A percentile compares a stretch with the other conserved stretches of the same genome.
Conservation (phyloP, 2,888 invertebrate genomes). For the Mylabris sibirica region DNA sequence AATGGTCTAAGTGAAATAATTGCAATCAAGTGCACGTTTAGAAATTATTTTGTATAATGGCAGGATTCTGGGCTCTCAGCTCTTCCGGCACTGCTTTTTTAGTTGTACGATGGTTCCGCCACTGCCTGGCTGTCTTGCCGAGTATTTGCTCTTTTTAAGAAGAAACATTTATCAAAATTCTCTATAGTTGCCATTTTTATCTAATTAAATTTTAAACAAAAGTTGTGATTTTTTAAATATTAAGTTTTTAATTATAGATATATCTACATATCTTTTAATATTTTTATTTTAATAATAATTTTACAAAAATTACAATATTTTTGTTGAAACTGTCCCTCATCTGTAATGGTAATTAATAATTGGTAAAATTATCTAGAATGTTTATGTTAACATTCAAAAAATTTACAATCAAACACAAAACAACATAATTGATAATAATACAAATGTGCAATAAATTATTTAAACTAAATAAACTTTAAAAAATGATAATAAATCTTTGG, state of each 20-base stretch:
- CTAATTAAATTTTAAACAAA: conserved; percentile 17
- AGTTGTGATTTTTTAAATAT: conserved; percentile 26
- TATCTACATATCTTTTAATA: neutral
- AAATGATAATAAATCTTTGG: conserved; percentile 22
- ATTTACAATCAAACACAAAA: neutral
- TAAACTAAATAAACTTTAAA: neutral
- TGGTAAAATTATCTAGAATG: neutral
- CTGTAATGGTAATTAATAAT: neutral
- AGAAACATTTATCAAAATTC: neutral
- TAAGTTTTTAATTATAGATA: conserved; percentile 23
- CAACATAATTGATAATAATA: neutral
- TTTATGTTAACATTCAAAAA: neutral
- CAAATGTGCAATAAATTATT: conserved; percentile 6
- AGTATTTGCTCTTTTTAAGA: conserved; percentile 1
- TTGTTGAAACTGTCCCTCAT: neutral
- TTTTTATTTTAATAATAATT: conserved; percentile 11
- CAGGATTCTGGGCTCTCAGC: too few relatives aligned
- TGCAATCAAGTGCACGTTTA: too few relatives aligned
- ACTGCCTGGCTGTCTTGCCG: conserved; percentile 14
- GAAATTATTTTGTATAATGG: too few relatives aligned
- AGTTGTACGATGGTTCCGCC: too few relatives aligned
- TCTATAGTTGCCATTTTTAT: conserved; percentile 12
- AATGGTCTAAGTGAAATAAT: too few relatives aligned
- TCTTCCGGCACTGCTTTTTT: too few relatives aligned
- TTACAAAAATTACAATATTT: conserved; percentile 8